Evolutionary conservation across 2,113 vertebrate species (phyloP).

Genomic region (Oryctolagus cuniculus): DNA sequence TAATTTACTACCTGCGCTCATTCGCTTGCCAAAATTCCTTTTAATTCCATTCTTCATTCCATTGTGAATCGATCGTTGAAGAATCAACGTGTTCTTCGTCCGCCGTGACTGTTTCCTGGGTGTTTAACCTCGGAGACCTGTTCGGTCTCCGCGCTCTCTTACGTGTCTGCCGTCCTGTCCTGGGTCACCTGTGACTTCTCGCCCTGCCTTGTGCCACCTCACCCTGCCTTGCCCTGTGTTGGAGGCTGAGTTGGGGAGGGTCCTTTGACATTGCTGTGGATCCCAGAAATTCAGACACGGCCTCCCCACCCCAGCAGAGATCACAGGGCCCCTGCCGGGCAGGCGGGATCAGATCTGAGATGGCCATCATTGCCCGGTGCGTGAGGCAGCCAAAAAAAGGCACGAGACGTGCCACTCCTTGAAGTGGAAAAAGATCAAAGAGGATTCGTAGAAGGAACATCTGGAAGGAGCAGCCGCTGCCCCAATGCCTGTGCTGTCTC

Average conservation of each 20-base stretch:
- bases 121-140: background rate
- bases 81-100: background rate
- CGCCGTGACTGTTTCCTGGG: background rate
- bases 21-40: background rate
- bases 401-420: background rate
- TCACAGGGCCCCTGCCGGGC: rapidly evolving
- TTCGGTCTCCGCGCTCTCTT: rapidly evolving
- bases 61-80: background rate
- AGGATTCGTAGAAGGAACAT: too few species aligned
- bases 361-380: rapidly evolving
- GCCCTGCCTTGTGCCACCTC: rapidly evolving
- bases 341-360: rapidly evolving
- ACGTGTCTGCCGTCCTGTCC: rapidly evolving
- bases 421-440: background rate
- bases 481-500: rapidly evolving
- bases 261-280: rapidly evolving
- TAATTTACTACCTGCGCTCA: background rate
- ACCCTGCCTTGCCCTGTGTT: rapidly evolving
- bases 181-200: background rate
- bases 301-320: rapidly evolving
- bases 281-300: background rate
- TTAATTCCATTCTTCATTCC: background rate
- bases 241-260: background rate
- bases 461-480: background rate
- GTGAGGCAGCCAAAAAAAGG: background rate